Conservation (phyloP, 2,797 vertebrate species). For the Masticophis lateralis region DNA sequence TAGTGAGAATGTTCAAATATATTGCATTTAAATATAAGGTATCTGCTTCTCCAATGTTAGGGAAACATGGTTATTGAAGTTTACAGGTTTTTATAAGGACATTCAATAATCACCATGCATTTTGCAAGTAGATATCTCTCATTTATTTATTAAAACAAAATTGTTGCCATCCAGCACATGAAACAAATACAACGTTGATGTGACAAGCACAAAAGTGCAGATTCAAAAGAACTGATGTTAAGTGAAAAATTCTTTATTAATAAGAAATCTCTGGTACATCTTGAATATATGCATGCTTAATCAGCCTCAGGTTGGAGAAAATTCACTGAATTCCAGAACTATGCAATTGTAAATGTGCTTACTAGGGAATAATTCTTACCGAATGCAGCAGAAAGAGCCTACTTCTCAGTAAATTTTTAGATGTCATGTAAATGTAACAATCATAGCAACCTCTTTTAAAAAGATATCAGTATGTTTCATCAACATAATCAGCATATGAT, state of each 20-base stretch:
- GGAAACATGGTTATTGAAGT: not conserved
- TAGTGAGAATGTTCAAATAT: not conserved
- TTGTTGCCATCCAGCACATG: not conserved
- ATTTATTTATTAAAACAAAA: constrained; percentile 2
- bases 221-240: not conserved
- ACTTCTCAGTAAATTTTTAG: not conserved
- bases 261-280: not conserved
- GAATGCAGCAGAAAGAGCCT: not conserved
- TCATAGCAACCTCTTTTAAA: not conserved
- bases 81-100: not conserved
- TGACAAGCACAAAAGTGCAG: not conserved
- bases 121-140: not conserved
- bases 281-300: not conserved
- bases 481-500: not conserved
- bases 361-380: not conserved
- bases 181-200: not conserved
- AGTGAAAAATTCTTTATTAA: not conserved
- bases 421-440: not conserved
- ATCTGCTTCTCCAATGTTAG: not conserved
- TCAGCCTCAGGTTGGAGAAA: not conserved
- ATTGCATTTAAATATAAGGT: not conserved
- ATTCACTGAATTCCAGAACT: not conserved
- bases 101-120: not conserved
- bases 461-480: not conserved
- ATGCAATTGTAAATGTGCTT: not conserved